A percentile compares a stretch with the other conserved stretches of the same genome.
phyloP scores from a whole-genome alignment of 2,113 vertebrate species.

The Catharus minimus region DNA sequence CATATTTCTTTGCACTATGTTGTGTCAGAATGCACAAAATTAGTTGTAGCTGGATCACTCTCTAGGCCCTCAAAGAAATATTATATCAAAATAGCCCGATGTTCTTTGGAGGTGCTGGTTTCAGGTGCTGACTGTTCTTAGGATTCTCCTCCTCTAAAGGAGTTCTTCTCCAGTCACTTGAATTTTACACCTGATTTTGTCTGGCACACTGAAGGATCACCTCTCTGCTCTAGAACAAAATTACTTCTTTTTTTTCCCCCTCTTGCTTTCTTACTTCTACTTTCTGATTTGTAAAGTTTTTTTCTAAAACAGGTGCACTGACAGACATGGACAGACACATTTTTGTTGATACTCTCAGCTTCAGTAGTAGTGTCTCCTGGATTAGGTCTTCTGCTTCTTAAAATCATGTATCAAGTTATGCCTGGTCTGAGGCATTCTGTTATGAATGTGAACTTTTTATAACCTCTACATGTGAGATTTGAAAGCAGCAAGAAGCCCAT shows the following conservation, averaged over 20 bases:
- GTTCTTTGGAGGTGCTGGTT: neutral
- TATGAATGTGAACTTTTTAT: neutral
- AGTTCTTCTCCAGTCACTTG: neutral
- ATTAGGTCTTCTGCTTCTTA: neutral
- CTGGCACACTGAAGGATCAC: neutral
- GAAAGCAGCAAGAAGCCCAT: neutral
- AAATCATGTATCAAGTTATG: neutral
- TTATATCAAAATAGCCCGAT: neutral
- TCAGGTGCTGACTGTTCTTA: neutral
- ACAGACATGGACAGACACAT: neutral
- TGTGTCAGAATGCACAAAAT: neutral
- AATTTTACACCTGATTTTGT: neutral
- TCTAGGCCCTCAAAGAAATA: neutral
- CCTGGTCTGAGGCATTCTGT: neutral
- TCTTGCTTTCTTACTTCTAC: neutral
- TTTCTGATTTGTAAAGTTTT: neutral
- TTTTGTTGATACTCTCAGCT: neutral
- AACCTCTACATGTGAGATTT: neutral
- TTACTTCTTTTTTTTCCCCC: neutral
- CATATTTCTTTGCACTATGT: neutral
- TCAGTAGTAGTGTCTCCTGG: neutral
- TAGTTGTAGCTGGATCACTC: neutral
- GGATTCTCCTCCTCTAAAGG: neutral
- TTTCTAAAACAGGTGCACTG: neutral
- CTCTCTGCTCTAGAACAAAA: neutral